Conservation (phyloP, 2,797 vertebrate species). For the Oreortyx pictus region DNA sequence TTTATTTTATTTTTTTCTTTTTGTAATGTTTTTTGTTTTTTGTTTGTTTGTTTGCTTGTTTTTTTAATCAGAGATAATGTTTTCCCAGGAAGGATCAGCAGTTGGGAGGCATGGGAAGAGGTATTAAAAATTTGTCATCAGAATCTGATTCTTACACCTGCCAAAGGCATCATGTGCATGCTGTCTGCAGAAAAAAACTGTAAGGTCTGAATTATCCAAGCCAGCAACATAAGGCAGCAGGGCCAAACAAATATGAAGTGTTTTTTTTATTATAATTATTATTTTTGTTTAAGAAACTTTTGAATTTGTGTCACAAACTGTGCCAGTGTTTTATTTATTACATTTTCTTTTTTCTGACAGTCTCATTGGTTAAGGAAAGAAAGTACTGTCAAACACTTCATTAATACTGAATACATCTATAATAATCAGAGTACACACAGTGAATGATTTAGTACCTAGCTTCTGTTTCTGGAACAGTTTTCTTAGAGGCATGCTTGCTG, state of each 20-base stretch:
- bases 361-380: neutral
- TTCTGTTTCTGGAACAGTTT: neutral
- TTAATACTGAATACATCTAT: neutral
- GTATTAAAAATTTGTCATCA: conserved; percentile 8
- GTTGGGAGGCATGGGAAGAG: neutral
- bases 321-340: neutral
- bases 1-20: neutral
- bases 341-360: neutral
- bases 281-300: neutral
- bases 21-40: neutral
- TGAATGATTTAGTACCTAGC: neutral
- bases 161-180: neutral
- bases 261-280: no score
- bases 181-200: neutral
- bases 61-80: conserved; percentile 8
- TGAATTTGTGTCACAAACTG: neutral
- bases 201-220: conserved; percentile 5
- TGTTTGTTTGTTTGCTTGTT: no score
- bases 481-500: neutral
- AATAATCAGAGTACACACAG: neutral
- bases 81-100: conserved; percentile 14
- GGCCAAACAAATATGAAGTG: neutral
- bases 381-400: neutral
- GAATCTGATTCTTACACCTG: neutral
- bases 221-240: neutral